Evolutionary conservation across 2,797 vertebrate genomes (phyloP).

Genomic region (Paramormyrops hopkinsi): DNA sequence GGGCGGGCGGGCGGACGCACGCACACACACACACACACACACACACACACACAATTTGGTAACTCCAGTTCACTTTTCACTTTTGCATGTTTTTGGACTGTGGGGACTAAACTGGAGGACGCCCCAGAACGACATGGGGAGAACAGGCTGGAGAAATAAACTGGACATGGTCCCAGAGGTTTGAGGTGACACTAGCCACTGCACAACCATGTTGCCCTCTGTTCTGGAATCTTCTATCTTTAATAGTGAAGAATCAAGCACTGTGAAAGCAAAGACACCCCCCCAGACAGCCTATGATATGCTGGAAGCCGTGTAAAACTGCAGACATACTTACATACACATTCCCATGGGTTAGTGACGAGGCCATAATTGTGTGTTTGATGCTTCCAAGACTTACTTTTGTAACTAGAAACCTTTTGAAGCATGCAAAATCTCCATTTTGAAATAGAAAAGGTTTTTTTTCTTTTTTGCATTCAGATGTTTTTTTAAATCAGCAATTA

Average conservation of each 20-base stretch:
- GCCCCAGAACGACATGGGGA: background rate
- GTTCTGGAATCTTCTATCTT: background rate
- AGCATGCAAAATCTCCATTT: background rate
- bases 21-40: background rate
- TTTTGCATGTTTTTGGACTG: background rate
- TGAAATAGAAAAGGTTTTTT: slow-evolving; percentile 1
- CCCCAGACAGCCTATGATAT: background rate
- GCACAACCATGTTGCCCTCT: background rate
- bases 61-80: background rate
- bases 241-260: background rate
- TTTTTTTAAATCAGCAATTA: background rate
- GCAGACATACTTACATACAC: background rate
- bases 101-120: background rate
- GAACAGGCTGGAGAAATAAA: background rate
- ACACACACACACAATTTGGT: background rate
- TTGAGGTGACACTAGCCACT: background rate
- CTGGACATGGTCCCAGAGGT: background rate
- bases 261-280: background rate
- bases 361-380: background rate
- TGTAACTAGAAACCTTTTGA: background rate
- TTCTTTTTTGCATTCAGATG: background rate
- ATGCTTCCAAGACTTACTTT: slow-evolving; percentile 20
- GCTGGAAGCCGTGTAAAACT: background rate
- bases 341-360: background rate
- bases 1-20: background rate